Percentiles rank a stretch among this genome's conserved stretches.
Evolutionary conservation across 2,113 vertebrate species (phyloP).

Genomic region (Mirza zaza): DNA sequence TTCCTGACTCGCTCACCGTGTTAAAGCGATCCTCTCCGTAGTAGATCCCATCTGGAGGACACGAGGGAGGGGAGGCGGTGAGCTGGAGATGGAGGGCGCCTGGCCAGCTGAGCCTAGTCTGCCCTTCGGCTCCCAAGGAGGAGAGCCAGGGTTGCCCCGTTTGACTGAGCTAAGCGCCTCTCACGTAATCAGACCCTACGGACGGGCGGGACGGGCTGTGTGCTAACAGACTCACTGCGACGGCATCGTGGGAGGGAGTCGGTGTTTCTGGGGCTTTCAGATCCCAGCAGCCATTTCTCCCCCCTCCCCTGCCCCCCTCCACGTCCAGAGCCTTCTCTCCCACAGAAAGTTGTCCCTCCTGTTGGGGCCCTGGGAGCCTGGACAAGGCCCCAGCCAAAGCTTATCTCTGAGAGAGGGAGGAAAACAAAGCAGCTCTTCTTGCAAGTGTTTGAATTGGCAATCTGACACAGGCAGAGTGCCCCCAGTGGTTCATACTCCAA

Average conservation of each 20-base stretch:
- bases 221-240: accelerated
- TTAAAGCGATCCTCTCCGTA: slow-evolving; percentile 82
- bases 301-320: background rate
- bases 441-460: slow-evolving; percentile 61
- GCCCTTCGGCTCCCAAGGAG: background rate
- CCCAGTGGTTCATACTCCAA: background rate
- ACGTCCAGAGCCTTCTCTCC: background rate
- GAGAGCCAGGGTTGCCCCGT: background rate
- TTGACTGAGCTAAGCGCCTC: background rate
- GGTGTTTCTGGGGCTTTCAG: background rate
- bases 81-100: background rate
- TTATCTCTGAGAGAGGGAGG: slow-evolving; percentile 28
- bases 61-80: background rate
- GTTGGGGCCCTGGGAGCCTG: background rate
- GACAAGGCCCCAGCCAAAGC: background rate
- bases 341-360: background rate
- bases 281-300: background rate
- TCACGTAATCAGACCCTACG: background rate
- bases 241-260: accelerated
- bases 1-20: slow-evolving; percentile 83
- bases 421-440: background rate
- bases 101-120: accelerated
- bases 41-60: slow-evolving; percentile 79
- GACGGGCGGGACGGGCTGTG: accelerated
- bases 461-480: slow-evolving; percentile 23